Percentiles rank a stretch among this genome's conserved stretches.
These are phyloP conservation scores for Auanema sp. DNA, from an alignment of 2,888 invertebrate genomes.

Conservation along the genomic window DNA sequence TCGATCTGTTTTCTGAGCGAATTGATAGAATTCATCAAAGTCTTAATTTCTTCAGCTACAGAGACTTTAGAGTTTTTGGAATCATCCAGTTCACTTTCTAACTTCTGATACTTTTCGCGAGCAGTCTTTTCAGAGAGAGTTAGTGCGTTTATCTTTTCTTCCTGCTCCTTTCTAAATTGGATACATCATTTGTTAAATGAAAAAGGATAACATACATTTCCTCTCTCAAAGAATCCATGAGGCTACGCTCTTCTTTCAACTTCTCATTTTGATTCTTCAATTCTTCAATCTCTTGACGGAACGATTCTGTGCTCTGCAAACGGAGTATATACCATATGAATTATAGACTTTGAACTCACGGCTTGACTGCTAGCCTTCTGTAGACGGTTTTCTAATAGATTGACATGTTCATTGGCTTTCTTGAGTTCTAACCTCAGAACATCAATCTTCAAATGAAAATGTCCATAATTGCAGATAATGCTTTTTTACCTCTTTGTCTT, in stretches of 20 bases:
- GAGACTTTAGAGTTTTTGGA: conserved; percentile 21
- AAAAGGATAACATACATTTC: too few species aligned
- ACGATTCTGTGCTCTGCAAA: not conserved
- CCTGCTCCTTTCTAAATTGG: conserved; percentile 11
- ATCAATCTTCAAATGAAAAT: conserved; percentile 18
- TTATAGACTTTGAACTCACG: conserved; percentile 6
- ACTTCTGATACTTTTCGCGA: not conserved
- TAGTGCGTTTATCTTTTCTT: conserved; percentile 23
- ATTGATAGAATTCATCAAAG: conserved; percentile 46
- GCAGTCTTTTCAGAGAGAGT: conserved; percentile 12
- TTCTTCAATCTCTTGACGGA: not conserved
- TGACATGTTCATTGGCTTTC: conserved; percentile 24
- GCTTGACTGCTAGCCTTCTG: conserved; percentile 17
- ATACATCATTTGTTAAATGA: too few species aligned
- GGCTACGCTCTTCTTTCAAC: not conserved
- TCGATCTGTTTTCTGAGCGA: conserved; percentile 37
- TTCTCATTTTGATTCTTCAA: conserved; percentile 7
- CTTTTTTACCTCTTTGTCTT: conserved; percentile 21
- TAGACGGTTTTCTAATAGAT: conserved; percentile 14
- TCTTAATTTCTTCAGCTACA: conserved; percentile 51
- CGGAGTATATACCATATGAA: too few species aligned
- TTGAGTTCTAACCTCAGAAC: conserved; percentile 22
- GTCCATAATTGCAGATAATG: not conserved
- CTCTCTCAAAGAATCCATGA: too few species aligned
- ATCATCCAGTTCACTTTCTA: not conserved